phyloP scores from a whole-genome alignment of 2,797 vertebrate species.

The Gobio occitaniae region DNA sequence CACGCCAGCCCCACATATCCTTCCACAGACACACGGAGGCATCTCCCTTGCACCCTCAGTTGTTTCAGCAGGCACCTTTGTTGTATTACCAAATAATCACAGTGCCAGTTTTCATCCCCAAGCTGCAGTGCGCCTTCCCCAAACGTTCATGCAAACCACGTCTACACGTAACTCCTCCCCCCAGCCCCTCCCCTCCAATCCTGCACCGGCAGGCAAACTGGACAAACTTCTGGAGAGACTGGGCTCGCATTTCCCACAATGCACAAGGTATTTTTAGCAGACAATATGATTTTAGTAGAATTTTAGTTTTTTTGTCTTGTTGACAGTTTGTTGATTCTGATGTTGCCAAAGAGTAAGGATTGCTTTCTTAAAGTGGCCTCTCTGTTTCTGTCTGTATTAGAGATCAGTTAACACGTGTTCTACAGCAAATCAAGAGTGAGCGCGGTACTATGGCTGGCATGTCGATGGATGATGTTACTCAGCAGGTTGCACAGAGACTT shows the following conservation, averaged over 20 bases:
- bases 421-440: slow-evolving; percentile 92
- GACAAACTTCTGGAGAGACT: slow-evolving; percentile 91
- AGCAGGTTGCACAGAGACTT: slow-evolving; percentile 83
- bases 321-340: not conserved
- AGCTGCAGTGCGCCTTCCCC: slow-evolving; percentile 8
- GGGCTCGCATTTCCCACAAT: slow-evolving; percentile 84
- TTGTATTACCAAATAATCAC: not conserved
- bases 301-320: not conserved
- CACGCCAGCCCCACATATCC: not conserved
- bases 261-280: slow-evolving; percentile 78
- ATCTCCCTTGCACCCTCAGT: not conserved
- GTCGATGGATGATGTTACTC: slow-evolving; percentile 87
- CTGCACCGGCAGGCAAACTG: slow-evolving; percentile 79
- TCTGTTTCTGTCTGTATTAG: slow-evolving; percentile 62
- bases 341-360: not conserved
- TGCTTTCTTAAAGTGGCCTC: not conserved
- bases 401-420: slow-evolving; percentile 84
- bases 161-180: slow-evolving; percentile 27
- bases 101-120: slow-evolving; percentile 29
- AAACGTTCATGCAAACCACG: slow-evolving; percentile 33
- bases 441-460: slow-evolving; percentile 91
- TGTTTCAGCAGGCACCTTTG: not conserved
- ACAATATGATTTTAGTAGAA: not conserved
- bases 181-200: slow-evolving; percentile 52
- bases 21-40: not conserved